Evolutionary conservation across 2,888 invertebrate genomes (phyloP).

Genomic region (Nysson spinosus): DNA sequence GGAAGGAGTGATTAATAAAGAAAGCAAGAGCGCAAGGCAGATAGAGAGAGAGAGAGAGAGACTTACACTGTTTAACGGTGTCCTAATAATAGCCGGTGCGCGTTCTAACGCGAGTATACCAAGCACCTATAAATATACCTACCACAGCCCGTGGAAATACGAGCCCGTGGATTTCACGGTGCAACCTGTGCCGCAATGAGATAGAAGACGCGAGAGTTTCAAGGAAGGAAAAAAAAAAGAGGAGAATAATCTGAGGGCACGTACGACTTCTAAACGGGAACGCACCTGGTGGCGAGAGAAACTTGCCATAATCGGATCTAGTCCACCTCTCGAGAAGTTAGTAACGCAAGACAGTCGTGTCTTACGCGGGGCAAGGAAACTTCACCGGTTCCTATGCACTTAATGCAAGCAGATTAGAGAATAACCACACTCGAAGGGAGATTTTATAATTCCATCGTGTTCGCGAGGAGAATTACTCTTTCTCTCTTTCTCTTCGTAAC

Average conservation of each 20-base stretch:
- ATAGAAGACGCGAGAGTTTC: conserved; percentile 25
- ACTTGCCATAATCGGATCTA: conserved; percentile 56
- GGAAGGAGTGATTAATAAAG: too few species aligned
- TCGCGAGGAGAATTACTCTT: conserved; percentile 33
- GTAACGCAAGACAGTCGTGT: conserved; percentile 54
- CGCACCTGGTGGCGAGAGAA: conserved; percentile 44
- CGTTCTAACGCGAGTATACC: conserved; percentile 59
- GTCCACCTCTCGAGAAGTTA: conserved; percentile 39
- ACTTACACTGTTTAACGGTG: conserved; percentile 57
- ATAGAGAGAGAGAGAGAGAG: conserved; percentile 24
- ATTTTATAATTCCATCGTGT: conserved; percentile 39
- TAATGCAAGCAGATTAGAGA: conserved; percentile 48
- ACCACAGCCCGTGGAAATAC: conserved; percentile 64
- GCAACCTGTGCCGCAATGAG: conserved; percentile 58
- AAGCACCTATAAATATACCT: conserved; percentile 64
- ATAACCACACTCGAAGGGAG: conserved; percentile 30
- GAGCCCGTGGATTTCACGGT: conserved; percentile 62
- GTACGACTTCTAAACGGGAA: conserved; percentile 23
- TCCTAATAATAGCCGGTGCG: conserved; percentile 66
- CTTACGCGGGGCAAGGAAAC: conserved; percentile 10
- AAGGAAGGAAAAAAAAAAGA: conserved; percentile 14
- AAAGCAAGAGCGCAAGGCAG: background rate
- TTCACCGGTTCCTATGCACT: conserved; percentile 16
- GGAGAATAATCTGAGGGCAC: conserved; percentile 31
- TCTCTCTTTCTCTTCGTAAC: conserved; percentile 42